Percentiles rank a stretch among this genome's conserved stretches.
Evolutionary conservation across 92 coral and sea anemone genomes (phyloP).

Genomic region (Desmophyllum pertusum): DNA sequence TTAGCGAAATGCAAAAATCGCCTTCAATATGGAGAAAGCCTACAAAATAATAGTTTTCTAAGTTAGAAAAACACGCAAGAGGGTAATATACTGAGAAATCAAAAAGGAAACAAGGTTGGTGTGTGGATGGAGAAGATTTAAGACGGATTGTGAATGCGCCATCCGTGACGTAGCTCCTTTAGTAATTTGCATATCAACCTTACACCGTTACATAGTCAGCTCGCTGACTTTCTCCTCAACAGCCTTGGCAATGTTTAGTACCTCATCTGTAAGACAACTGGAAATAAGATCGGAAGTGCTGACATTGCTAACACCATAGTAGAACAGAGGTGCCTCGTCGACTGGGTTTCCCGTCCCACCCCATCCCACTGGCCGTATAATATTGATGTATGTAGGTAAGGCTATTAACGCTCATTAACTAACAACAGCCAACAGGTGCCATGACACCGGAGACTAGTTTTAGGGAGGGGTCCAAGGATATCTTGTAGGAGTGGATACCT

Average conservation of each 20-base stretch:
- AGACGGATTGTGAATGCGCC: too few relatives aligned
- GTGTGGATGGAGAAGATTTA: too few relatives aligned
- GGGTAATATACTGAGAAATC: too few relatives aligned
- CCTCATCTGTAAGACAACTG: conserved; percentile 54
- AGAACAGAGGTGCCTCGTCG: conserved; percentile 64
- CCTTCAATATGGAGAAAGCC: too few relatives aligned
- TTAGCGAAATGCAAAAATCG: too few relatives aligned
- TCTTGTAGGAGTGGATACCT: conserved; percentile 46
- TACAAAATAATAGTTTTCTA: too few relatives aligned
- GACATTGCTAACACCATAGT: conserved; percentile 56
- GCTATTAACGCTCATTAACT: conserved; percentile 64
- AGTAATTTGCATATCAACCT: background rate
- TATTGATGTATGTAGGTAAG: conserved; percentile 64
- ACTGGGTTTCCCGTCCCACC: conserved; percentile 73
- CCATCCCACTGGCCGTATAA: conserved; percentile 65
- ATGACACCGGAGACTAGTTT: conserved; percentile 41
- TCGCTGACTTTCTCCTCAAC: conserved; percentile 31
- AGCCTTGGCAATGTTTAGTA: conserved; percentile 29
- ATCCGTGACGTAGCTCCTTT: too few relatives aligned
- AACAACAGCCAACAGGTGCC: conserved; percentile 62
- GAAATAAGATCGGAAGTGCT: conserved; percentile 41
- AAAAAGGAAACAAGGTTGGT: too few relatives aligned
- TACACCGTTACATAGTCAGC: conserved; percentile 50
- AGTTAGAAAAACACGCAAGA: too few relatives aligned
- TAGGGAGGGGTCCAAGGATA: conserved; percentile 58